Percentiles rank a stretch among this genome's conserved stretches.
Evolutionary conservation across 2,113 vertebrate species (phyloP).

Genomic region (human (Homo sapiens)): DNA sequence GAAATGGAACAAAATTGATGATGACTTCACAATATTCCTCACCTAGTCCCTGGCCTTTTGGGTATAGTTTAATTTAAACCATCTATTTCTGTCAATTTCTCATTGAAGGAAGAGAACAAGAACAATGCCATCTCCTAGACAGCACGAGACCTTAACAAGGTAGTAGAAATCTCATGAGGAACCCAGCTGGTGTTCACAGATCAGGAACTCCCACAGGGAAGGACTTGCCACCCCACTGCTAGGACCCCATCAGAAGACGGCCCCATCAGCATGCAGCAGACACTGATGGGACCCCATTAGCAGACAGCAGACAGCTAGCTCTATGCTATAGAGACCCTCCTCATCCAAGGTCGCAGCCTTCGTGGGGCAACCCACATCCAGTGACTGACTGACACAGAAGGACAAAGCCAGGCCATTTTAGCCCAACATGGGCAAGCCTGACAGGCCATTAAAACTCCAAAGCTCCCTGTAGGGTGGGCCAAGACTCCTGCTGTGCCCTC

Average conservation of each 20-base stretch:
- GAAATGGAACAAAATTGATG: not conserved
- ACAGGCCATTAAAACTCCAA: no score
- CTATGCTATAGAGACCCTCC: not conserved
- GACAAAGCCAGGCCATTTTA: not conserved
- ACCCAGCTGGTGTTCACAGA: not conserved
- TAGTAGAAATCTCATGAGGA: not conserved
- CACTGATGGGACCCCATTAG: not conserved
- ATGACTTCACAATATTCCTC: not conserved
- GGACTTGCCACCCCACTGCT: not conserved
- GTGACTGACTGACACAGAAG: not conserved
- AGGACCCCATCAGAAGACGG: not conserved
- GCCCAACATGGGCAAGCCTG: not conserved
- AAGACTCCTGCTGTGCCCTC: not conserved
- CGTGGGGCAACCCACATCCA: no score
- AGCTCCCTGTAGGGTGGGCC: rapidly evolving
- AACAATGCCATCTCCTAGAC: not conserved
- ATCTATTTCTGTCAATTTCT: not conserved
- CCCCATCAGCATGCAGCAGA: not conserved
- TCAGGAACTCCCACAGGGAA: not conserved
- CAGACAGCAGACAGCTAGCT: not conserved
- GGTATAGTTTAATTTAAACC: not conserved
- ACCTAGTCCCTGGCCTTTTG: not conserved
- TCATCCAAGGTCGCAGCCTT: not conserved
- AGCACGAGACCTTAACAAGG: not conserved
- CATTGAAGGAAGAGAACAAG: not conserved